phyloP scores from a whole-genome alignment of 2,888 invertebrate genomes.

The Xestia xanthographa region DNA sequence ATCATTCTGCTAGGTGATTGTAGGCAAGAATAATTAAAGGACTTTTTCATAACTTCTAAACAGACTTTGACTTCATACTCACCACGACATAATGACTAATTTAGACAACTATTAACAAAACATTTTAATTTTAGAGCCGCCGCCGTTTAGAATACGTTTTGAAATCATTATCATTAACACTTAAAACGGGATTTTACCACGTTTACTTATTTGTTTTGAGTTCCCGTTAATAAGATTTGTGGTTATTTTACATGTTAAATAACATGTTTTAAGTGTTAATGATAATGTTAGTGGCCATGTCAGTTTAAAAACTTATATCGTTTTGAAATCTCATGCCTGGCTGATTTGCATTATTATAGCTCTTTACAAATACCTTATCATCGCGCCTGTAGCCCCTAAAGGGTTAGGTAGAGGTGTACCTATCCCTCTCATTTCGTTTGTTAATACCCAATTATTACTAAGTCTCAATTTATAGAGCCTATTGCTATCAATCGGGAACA shows the following conservation, averaged over 20 bases:
- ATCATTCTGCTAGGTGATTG: neutral
- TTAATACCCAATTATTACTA: neutral
- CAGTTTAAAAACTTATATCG: too few relatives aligned
- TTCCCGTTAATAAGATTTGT: too few relatives aligned
- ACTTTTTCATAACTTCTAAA: neutral
- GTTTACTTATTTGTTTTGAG: too few relatives aligned
- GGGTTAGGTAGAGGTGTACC: neutral
- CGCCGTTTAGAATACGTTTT: neutral
- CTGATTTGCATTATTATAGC: neutral
- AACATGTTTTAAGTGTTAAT: too few relatives aligned
- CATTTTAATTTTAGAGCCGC: neutral
- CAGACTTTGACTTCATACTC: neutral
- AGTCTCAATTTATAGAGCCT: neutral
- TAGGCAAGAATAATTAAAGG: neutral
- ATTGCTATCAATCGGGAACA: neutral
- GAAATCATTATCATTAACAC: neutral
- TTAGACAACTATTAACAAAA: neutral
- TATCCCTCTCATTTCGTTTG: neutral
- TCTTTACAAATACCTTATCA: neutral
- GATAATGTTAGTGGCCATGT: too few relatives aligned
- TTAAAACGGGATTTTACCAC: too few relatives aligned
- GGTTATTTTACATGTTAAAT: too few relatives aligned
- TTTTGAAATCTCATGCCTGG: neutral
- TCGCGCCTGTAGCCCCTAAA: neutral
- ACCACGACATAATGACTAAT: neutral